Conservation (phyloP, 2,797 vertebrate species). For the Anguilla anguilla region DNA sequence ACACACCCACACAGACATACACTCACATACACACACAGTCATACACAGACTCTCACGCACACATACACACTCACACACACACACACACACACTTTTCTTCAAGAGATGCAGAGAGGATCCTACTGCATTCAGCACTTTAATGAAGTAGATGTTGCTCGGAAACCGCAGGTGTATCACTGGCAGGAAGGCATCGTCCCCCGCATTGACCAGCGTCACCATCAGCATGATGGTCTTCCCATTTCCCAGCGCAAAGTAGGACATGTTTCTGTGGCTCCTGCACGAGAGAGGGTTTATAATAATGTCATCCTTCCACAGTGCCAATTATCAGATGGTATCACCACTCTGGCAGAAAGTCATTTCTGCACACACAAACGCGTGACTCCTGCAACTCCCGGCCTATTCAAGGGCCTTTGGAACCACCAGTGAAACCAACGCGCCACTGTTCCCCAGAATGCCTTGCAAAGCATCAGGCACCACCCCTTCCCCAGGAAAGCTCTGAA, state of each 20-base stretch:
- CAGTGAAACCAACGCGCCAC: neutral
- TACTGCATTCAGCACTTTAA: conserved; percentile 80
- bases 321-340: neutral
- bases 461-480: neutral
- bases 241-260: conserved; percentile 80
- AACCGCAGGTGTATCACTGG: conserved; percentile 78
- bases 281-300: conserved; percentile 11
- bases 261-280: conserved; percentile 72
- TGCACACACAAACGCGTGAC: neutral
- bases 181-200: conserved; percentile 88
- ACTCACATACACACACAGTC: too few species aligned
- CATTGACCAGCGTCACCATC: conserved; percentile 78
- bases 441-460: neutral
- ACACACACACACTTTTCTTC: neutral
- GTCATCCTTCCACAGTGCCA: neutral
- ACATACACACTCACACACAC: neutral
- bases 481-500: neutral
- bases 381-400: neutral
- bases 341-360: neutral
- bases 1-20: neutral
- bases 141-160: conserved; percentile 83
- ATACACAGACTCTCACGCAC: neutral
- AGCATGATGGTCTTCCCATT: conserved; percentile 78
- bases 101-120: conserved; percentile 40
- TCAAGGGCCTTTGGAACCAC: neutral